Evolutionary conservation across 2,888 invertebrate species (phyloP), one percentile per base, ranked within the genome.

Genomic region (Siphlonurus alternatus): DNA sequence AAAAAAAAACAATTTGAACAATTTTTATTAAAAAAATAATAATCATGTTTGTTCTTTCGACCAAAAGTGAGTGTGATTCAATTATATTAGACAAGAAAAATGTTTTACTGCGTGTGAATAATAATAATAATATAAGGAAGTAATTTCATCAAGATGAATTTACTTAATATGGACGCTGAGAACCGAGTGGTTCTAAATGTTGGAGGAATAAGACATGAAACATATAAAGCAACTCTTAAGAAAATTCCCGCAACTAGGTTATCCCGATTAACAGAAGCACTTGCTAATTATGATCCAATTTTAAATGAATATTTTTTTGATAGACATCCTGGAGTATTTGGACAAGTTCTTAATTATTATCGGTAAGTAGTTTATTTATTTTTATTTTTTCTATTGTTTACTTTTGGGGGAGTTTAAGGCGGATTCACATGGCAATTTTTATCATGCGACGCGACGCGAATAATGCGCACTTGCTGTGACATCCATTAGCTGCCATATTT

Each of bases 241-340:
- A 97, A 97, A 81, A 97, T 96, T 74, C 96, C 96, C 53, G 96
- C 96, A 72, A 97, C 96, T 63, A 81, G 96, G 68, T 82, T 97
- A 69, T 96, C 96, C 62, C 81, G 95, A 68, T 83, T 96, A 69
- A 95, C 94, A 67, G 98, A 99, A 79, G 96, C 96, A 60, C 83
- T 98, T 72, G 97, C 95, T 75, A 99, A 98, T 81, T 99, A 99
- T 80, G 99, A 99, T 80, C 96, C 97, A 62, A 92, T 98, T 73
- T 85, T 98, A 73, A 98, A 99, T 79, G 99, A 99, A 80, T 99
- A 97, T 82, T 99, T 99, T 84, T 99, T 99, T 80, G 98, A 96
- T 79, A 80, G 95, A 70, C 96, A 97, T 80, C 96, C 96, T 38
- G 96, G 95, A 63, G 96, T 89, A 62, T 97, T 97, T 78, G 95